Conservation (phyloP, 2,888 invertebrate species). For the Agrypnus murinus region DNA sequence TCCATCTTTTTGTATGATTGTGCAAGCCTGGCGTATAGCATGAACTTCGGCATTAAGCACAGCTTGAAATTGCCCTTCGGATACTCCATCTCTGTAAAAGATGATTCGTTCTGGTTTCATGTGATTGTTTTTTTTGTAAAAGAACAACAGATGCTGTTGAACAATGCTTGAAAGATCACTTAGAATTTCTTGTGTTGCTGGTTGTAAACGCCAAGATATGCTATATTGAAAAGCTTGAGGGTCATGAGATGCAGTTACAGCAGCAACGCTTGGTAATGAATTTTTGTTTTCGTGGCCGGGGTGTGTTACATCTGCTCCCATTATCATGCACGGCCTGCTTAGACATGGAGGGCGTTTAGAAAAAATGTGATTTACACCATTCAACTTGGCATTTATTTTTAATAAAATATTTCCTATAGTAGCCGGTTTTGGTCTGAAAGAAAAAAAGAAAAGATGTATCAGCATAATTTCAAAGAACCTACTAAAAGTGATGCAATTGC, state of each 20-base stretch:
- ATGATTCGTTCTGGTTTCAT: conserved; percentile 78
- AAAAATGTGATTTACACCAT: conserved; percentile 84
- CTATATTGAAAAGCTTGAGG: conserved; percentile 80
- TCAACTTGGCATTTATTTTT: conserved; percentile 88
- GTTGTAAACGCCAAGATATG: conserved; percentile 85
- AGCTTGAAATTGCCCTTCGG: conserved; percentile 87
- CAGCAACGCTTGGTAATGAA: conserved; percentile 79
- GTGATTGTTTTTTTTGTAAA: conserved; percentile 70
- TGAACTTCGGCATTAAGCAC: conserved; percentile 79
- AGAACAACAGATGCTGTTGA: conserved; percentile 77
- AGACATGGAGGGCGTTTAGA: conserved; percentile 72
- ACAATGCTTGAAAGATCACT: conserved; percentile 77
- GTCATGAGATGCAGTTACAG: conserved; percentile 86
- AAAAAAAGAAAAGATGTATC: too few species aligned
- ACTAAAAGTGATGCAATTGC: too few species aligned
- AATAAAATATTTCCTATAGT: conserved; percentile 83
- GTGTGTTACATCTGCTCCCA: conserved; percentile 95
- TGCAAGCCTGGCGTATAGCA: conserved; percentile 84
- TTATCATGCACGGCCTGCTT: conserved; percentile 74
- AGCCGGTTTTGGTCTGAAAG: conserved; percentile 73
- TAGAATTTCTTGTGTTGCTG: conserved; percentile 84
- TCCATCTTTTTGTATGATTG: conserved; percentile 69
- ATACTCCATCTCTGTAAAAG: conserved; percentile 90
- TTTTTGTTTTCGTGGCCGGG: conserved; percentile 85
- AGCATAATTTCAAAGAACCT: too few species aligned